Evolutionary conservation across 1,140 invertebrate genomes (phyloP).

Genomic region (Aphelenchoides avenae): DNA sequence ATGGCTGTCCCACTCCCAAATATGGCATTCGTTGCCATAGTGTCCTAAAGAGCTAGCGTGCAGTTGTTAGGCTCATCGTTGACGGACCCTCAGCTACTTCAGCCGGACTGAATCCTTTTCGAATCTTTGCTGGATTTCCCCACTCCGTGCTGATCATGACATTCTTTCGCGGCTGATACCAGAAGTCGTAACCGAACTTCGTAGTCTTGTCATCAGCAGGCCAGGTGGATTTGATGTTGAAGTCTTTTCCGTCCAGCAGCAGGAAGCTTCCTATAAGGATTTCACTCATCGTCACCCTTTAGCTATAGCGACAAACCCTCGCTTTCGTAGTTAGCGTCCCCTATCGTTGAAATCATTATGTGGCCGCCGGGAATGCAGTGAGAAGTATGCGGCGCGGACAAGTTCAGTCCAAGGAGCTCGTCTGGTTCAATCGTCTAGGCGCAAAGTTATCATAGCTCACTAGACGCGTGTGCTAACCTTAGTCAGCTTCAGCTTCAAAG

Average conservation of each 20-base stretch:
- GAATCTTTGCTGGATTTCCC: conserved; percentile 79
- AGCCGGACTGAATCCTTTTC: conserved; percentile 70
- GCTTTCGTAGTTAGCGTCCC: too few relatives aligned
- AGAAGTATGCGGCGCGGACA: too few relatives aligned
- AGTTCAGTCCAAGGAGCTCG: too few relatives aligned
- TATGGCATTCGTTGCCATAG: conserved; percentile 79
- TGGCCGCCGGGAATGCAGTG: too few relatives aligned
- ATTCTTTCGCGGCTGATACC: conserved; percentile 92
- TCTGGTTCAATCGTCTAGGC: too few relatives aligned
- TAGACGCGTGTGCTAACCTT: too few relatives aligned
- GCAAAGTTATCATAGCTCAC: too few relatives aligned
- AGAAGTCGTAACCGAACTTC: conserved; percentile 70
- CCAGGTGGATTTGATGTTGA: conserved; percentile 69
- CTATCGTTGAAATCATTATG: too few relatives aligned
- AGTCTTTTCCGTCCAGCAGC: conserved; percentile 76
- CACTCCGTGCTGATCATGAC: conserved; percentile 85
- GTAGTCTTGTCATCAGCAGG: conserved; percentile 51
- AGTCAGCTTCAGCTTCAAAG: too few relatives aligned
- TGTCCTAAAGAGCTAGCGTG: conserved; percentile 61
- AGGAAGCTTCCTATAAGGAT: conserved; percentile 77
- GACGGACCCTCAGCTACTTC: conserved; percentile 64
- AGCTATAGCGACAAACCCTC: too few relatives aligned
- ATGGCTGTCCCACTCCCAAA: conserved; percentile 81
- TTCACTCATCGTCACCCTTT: too few relatives aligned
- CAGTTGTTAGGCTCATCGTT: not conserved